Base-by-base conservation (phyloP, 1,140 invertebrate genomes). In the Polypedilum pembai region DNA sequence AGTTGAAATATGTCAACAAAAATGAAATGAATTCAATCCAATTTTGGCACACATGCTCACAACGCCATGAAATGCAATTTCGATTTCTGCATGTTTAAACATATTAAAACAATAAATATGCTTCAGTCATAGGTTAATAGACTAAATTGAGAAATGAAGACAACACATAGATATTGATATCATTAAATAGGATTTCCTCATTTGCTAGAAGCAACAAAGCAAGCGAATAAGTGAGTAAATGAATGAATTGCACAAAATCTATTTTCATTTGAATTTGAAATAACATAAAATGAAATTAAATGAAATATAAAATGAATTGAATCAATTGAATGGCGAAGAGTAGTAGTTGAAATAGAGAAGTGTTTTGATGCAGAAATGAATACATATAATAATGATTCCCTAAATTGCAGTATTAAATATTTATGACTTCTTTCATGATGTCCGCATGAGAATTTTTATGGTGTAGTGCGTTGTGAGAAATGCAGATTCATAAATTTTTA, bases 251-350 rank as follows among this genome's bases (percentile, higher is more conserved):
- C 5, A 33, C 5, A 33, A 33, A 33, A 33, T 33, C 5, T 33
- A 33, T 33, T 3, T 33, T 5, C 2, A 33, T 33, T 33, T 33
- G 24, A 56, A 56, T 56, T 56, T 56, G 45, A n/a, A 56, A 56
- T n/a, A 12, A 56, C n/a, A 56, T 15, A 56, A 56, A 69, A 66
- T 66, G 18, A 66, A 66, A n/a, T n/a, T n/a, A n/a, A n/a, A n/a
- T n/a, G n/a, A n/a, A n/a, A n/a, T n/a, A n/a, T n/a, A n/a, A n/a
- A 66, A 69, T 69, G 20, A 69, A 69, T 69, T 69, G 17, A 69
- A 69, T 69, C 65, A 69, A 69, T 69, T 69, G 17, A 18, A 56
- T 56, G 8, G n/a, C 10, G 45, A 56, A 56, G 5, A 33, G 5
- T 33, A 33, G 24, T 1, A 5, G 24, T 33, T 3, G 24, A 33